Evolutionary conservation across 2,888 invertebrate species (phyloP).

Genomic region (Polydrusus cervinus): DNA sequence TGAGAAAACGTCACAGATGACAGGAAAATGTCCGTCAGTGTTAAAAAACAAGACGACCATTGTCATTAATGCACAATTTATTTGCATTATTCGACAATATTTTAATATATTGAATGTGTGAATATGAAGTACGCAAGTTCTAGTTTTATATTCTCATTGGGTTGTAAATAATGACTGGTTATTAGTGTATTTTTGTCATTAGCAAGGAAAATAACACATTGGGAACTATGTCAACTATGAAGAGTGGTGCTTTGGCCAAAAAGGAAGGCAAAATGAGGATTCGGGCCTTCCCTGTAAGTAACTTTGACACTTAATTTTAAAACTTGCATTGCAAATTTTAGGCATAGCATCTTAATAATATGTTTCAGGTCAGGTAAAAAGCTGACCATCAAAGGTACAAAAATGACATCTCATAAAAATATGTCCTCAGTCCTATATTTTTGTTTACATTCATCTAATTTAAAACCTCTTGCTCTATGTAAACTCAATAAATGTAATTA

Average conservation of each 20-base stretch:
- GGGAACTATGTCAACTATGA: conserved; percentile 76
- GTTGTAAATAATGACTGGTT: conserved; percentile 42
- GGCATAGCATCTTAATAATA: conserved; percentile 10
- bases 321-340: conserved; percentile 23
- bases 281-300: conserved; percentile 96
- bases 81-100: conserved; percentile 23
- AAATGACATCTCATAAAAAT: not conserved
- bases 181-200: conserved; percentile 16
- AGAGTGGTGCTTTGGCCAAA: conserved; percentile 84
- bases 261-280: conserved; percentile 98
- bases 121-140: conserved; percentile 39
- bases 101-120: conserved; percentile 26
- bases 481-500: not conserved
- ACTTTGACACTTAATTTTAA: not conserved
- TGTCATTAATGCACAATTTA: conserved; percentile 42
- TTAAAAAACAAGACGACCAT: conserved; percentile 48
- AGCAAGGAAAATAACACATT: conserved; percentile 54
- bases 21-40: conserved; percentile 51
- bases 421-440: no score
- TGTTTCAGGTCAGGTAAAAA: conserved; percentile 33
- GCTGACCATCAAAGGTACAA: no score
- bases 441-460: no score
- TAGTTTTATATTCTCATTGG: conserved; percentile 22
- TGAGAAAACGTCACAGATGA: conserved; percentile 46
- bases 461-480: not conserved